phyloP scores from a whole-genome alignment of 1,140 invertebrate genomes.

The Cardiocondyla obscurior region DNA sequence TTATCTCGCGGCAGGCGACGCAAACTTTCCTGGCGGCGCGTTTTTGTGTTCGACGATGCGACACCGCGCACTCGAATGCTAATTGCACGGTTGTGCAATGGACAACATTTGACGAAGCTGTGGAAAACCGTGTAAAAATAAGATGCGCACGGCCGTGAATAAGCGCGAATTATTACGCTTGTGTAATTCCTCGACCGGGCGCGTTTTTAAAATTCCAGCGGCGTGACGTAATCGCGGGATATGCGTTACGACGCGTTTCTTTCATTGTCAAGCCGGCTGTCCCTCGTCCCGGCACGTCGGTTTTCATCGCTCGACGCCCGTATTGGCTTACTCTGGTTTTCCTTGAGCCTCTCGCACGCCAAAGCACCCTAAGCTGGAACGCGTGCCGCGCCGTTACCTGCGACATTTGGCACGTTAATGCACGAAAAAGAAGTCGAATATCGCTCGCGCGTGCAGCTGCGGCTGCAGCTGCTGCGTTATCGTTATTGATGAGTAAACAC shows the following conservation, averaged over 20 bases:
- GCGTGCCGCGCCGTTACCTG: not conserved
- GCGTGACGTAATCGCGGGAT: constrained; percentile 3
- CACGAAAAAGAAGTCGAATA: not conserved
- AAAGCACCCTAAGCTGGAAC: no score
- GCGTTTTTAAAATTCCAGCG: not conserved
- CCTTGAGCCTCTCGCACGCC: constrained; percentile 67
- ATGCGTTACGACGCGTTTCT: not conserved
- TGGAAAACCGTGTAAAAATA: not conserved
- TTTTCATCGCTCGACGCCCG: constrained; percentile 44
- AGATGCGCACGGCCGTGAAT: not conserved
- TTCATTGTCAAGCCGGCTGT: constrained; percentile 23
- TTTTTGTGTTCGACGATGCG: not conserved
- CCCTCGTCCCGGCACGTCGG: constrained; percentile 58
- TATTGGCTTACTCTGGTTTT: constrained; percentile 74
- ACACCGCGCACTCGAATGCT: not conserved
- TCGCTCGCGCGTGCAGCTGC: constrained; percentile 8
- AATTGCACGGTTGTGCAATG: not conserved
- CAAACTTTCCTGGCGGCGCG: not conserved
- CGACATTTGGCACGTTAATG: not conserved
- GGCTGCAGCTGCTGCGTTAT: not conserved
- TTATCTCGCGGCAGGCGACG: not conserved
- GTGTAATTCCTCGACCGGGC: not conserved
- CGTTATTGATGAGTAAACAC: not conserved
- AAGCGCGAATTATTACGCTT: not conserved
- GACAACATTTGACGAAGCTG: not conserved